Conservation (phyloP, 2,113 vertebrate species). For the Elgaria multicarinata region DNA sequence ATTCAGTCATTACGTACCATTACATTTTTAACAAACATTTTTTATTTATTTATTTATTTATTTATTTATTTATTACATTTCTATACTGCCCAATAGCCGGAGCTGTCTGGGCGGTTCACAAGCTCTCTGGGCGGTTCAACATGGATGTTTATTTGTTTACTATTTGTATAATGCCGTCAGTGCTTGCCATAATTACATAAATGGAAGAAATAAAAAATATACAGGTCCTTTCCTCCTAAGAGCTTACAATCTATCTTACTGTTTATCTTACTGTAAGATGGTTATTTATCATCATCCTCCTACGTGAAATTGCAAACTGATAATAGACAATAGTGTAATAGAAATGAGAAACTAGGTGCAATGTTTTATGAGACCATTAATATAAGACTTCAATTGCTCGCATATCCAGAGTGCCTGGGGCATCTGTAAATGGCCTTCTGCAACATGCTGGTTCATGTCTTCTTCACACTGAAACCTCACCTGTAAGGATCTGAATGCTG, state of each 20-base stretch:
- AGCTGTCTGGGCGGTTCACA: too few species aligned
- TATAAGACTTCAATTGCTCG: conserved; percentile 5
- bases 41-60: too few species aligned
- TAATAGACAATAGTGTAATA: conserved; percentile 3
- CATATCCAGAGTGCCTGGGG: conserved; percentile 22
- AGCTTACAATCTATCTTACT: neutral
- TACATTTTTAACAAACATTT: too few species aligned
- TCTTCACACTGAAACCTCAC: conserved; percentile 22
- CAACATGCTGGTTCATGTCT: conserved; percentile 3
- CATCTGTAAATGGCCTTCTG: neutral
- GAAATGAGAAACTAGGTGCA: conserved; percentile 19
- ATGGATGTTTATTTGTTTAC: neutral
- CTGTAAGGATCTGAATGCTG: conserved; percentile 27
- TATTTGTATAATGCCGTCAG: neutral
- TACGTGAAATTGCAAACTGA: neutral
- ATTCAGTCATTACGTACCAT: neutral
- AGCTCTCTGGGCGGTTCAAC: too few species aligned
- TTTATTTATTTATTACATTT: too few species aligned
- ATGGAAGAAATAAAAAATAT: neutral
- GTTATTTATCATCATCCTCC: neutral
- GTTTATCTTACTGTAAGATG: neutral
- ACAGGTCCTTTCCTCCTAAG: neutral
- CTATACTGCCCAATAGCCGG: too few species aligned
- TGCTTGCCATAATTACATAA: neutral
- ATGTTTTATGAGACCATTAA: conserved; percentile 26